Evolutionary conservation across 2,888 invertebrate species (phyloP), one percentile per base, ranked within the genome.

Genomic region (Eledona agricola): DNA sequence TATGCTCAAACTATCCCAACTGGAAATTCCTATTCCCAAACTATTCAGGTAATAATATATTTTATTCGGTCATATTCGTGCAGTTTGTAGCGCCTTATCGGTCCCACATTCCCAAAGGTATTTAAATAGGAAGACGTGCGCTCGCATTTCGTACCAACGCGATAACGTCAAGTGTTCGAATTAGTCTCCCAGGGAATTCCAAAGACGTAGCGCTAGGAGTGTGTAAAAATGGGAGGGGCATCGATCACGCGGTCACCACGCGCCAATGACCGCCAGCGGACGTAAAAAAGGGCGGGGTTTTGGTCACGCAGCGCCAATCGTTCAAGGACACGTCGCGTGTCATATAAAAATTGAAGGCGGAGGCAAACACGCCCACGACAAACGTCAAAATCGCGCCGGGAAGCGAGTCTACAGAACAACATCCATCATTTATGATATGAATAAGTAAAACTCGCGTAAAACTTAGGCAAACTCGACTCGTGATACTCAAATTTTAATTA

Each of bases 401-500:
- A 38, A 31, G 31, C 38, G 37, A 35, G 38, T 47, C 49, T 49
- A 42, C 51, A 52, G 43, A 64, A 63, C 62, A 61, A 67, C 71
- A 73, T 72, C 71, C 71, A 71, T 72, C 71, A 72, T 70, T 67
- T 63, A 69, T 62, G 70, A 66, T 71, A 74, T 73, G 73, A 75
- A 75, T 74, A 72, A 74, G 74, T 74, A 74, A 74, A 73, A 72
- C 71, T 71, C 65, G 68, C 69, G 72, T 72, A 72, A 73, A 73
- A 73, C 72, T 73, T 73, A 56, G 61, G n/a, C n/a, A 59, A 68
- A 69, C 69, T 70, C 67, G 45, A 60, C 63, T 63, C 43, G 65
- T 65, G 62, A 68, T 70, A 66, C 71, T 73, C 72, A 72, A 74
- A 76, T 76, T 76, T 76, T 75, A 75, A 76, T 76, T 75, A 76